phyloP scores from a whole-genome alignment of 1,140 invertebrate species.

The Cardiocondyla obscurior region DNA sequence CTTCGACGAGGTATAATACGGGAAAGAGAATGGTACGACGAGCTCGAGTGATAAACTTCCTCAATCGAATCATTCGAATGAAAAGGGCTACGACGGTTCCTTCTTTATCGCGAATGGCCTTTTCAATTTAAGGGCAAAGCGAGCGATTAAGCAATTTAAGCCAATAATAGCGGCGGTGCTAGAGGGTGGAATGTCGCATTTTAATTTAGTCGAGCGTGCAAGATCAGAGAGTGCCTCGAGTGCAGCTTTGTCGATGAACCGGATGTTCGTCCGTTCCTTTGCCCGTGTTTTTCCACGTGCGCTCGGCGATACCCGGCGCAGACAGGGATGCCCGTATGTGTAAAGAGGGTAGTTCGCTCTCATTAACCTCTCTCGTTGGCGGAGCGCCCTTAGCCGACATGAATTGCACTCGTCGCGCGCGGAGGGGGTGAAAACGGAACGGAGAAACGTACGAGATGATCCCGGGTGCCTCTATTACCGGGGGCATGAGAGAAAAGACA shows the following conservation, averaged over 20 bases:
- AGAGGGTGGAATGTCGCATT: background rate
- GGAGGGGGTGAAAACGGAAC: conserved; percentile 2
- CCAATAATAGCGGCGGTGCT: background rate
- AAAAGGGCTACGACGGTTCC: background rate
- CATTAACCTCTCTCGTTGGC: conserved; percentile 63
- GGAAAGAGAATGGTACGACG: background rate
- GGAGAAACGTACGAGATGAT: too few species aligned
- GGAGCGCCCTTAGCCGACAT: conserved; percentile 62
- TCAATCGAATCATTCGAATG: background rate
- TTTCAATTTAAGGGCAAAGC: background rate
- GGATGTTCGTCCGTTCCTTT: background rate
- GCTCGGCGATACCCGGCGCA: background rate
- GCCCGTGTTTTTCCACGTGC: conserved; percentile 23
- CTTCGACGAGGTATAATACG: background rate
- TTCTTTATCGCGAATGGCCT: background rate
- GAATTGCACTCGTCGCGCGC: conserved; percentile 61
- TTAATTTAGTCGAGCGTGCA: conserved; percentile 41
- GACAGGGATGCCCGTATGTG: background rate
- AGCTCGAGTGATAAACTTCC: background rate
- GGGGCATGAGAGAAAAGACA: background rate
- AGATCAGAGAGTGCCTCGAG: conserved; percentile 24
- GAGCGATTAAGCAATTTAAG: conserved; percentile 20
- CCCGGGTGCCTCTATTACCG: conserved; percentile 1
- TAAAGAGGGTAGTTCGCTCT: conserved; percentile 46
- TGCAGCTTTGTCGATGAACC: background rate